These are phyloP conservation scores for Amphiprion percula DNA, from an alignment of 2,113 vertebrate genomes.

Conservation along the genomic window DNA sequence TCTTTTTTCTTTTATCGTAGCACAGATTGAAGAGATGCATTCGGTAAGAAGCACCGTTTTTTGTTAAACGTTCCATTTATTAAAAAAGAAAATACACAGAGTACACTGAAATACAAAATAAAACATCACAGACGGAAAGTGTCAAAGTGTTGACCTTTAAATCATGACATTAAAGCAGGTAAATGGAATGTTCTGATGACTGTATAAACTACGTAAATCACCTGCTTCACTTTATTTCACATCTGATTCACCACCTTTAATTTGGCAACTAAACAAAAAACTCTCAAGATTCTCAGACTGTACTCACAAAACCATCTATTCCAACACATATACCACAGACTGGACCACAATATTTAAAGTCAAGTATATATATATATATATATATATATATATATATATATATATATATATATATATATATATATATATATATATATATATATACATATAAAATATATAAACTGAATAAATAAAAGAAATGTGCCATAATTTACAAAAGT, in stretches of 20 bases:
- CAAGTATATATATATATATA: conserved; percentile 20
- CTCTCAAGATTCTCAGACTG: conserved; percentile 2
- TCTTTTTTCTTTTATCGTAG: conserved; percentile 78
- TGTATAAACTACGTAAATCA: neutral
- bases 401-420: too few relatives aligned
- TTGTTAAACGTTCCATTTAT: neutral
- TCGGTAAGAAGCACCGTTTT: conserved; percentile 44
- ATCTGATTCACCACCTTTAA: neutral
- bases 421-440: too few relatives aligned
- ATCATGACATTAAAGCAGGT: conserved; percentile 26
- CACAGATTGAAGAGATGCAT: conserved; percentile 58
- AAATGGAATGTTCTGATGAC: conserved; percentile 1
- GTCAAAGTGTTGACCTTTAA: conserved; percentile 9
- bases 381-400: too few relatives aligned
- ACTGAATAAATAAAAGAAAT: conserved; percentile 60
- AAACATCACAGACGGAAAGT: conserved; percentile 7
- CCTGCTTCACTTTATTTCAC: neutral
- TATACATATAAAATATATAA: neutral
- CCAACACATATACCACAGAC: conserved; percentile 40
- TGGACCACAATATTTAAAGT: conserved; percentile 35
- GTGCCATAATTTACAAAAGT: conserved; percentile 17
- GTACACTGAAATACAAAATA: conserved; percentile 42
- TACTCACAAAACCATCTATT: neutral
- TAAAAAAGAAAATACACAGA: conserved; percentile 11
- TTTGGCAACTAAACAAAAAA: neutral